A percentile compares a stretch with the other conserved stretches of the same genome.
phyloP scores from a whole-genome alignment of 2,113 vertebrate genomes.

The Gavia stellata region DNA sequence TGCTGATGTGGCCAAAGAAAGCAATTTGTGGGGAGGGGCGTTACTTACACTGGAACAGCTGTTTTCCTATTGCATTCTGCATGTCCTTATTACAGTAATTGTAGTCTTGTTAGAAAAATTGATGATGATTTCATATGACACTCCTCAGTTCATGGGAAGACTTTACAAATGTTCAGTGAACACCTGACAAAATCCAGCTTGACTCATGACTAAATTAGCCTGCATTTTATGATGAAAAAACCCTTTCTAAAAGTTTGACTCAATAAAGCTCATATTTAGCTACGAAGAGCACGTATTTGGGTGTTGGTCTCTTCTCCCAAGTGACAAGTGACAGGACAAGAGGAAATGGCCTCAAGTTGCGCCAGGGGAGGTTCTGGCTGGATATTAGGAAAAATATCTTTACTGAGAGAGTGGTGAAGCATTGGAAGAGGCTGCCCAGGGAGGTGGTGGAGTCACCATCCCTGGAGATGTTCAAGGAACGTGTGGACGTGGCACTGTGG shows the following conservation, averaged over 20 bases:
- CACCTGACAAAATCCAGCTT: conserved; percentile 61
- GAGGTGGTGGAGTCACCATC: too few relatives aligned
- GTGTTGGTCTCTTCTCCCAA: too few relatives aligned
- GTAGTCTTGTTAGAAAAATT: conserved; percentile 24
- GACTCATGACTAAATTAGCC: conserved; percentile 59
- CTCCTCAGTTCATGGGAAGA: conserved; percentile 31
- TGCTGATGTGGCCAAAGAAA: not conserved
- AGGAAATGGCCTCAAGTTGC: too few relatives aligned
- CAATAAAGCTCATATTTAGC: not conserved
- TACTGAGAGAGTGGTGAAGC: too few relatives aligned
- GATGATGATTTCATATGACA: conserved; percentile 40
- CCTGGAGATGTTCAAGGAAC: too few relatives aligned
- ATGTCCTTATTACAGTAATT: not conserved
- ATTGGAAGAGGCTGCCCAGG: too few relatives aligned
- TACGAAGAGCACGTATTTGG: too few relatives aligned
- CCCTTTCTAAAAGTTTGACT: not conserved
- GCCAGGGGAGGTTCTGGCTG: too few relatives aligned
- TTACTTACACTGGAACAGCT: not conserved
- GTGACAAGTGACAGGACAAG: too few relatives aligned
- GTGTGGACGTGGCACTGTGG: too few relatives aligned
- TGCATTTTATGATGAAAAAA: not conserved
- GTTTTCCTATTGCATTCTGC: not conserved
- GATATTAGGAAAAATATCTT: too few relatives aligned
- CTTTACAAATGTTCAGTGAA: conserved; percentile 51
- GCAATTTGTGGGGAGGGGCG: not conserved